phyloP scores from a whole-genome alignment of 2,113 vertebrate species.

The Oryzias melastigma region DNA sequence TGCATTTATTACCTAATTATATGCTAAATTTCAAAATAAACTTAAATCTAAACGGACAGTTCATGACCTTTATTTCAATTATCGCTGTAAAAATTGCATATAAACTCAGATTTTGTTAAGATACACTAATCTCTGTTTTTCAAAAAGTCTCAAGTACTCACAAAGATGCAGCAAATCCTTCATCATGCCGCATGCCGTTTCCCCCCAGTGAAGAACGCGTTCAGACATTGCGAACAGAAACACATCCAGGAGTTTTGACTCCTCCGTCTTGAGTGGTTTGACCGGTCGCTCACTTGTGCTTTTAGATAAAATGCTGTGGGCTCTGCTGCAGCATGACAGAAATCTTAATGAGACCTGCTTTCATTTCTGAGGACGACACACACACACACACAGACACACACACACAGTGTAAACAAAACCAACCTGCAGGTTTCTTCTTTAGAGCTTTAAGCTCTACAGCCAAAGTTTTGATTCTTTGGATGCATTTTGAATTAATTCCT shows the following conservation, averaged over 20 bases:
- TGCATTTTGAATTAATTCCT: constrained; percentile 5
- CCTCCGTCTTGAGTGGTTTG: constrained; percentile 27
- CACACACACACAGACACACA: constrained; percentile 22
- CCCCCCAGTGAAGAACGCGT: constrained; percentile 43
- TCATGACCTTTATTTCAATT: no score
- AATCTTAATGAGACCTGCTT: constrained; percentile 70
- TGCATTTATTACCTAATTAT: no score
- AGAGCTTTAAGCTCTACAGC: constrained; percentile 19
- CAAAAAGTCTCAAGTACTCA: constrained; percentile 47
- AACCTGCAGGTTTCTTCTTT: constrained; percentile 25
- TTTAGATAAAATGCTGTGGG: constrained; percentile 52
- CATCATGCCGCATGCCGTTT: constrained; percentile 42
- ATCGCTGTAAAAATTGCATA: no score
- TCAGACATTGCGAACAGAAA: constrained; percentile 44
- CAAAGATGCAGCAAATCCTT: constrained; percentile 47
- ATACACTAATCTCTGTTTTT: constrained; percentile 17
- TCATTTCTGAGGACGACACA: constrained; percentile 54
- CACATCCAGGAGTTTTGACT: constrained; percentile 13
- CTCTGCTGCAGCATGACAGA: constrained; percentile 54
- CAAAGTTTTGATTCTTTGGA: constrained; percentile 1
- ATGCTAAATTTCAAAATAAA: no score
- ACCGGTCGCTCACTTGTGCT: constrained; percentile 28
- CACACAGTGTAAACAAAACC: neutral
- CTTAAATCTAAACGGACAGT: no score
- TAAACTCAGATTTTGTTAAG: neutral